A percentile compares a stretch with the other conserved stretches of the same genome.
Evolutionary conservation across 2,113 vertebrate species (phyloP).

Genomic region (Hippoglossus stenolepis): DNA sequence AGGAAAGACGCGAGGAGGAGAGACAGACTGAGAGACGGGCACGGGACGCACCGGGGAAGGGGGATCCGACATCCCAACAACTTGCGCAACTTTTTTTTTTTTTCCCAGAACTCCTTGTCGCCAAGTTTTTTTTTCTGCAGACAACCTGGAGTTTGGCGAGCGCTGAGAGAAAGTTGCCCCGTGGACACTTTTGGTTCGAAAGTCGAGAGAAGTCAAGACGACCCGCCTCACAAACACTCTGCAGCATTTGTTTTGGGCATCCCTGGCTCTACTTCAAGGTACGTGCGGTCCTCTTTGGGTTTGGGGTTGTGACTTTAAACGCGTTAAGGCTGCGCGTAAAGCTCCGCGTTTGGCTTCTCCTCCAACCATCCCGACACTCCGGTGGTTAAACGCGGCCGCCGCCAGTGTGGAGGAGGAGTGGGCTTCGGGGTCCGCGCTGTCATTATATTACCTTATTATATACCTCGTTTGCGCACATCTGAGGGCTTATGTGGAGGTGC

Average conservation of each 20-base stretch:
- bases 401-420: too few relatives aligned
- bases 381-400: too few relatives aligned
- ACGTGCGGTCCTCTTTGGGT: conserved; percentile 6
- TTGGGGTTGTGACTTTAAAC: neutral
- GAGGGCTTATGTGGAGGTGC: conserved; percentile 60
- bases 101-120: neutral
- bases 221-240: neutral
- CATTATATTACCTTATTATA: conserved; percentile 9
- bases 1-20: conserved; percentile 3
- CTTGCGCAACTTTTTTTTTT: conserved; percentile 12
- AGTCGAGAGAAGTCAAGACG: neutral
- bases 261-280: conserved; percentile 61
- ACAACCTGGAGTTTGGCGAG: conserved; percentile 12
- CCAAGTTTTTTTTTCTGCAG: conserved; percentile 6
- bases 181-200: conserved; percentile 38
- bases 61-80: conserved; percentile 19
- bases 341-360: neutral
- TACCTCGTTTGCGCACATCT: conserved; percentile 77
- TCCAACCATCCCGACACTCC: neutral
- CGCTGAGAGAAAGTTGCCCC: conserved; percentile 29
- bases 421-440: neutral
- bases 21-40: neutral
- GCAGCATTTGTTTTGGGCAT: conserved; percentile 9
- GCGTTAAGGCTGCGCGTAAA: neutral
- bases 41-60: neutral